These are phyloP conservation scores for Holcopasites calliopsidis DNA, from an alignment of 1,140 invertebrate species.

Conservation along the genomic window DNA sequence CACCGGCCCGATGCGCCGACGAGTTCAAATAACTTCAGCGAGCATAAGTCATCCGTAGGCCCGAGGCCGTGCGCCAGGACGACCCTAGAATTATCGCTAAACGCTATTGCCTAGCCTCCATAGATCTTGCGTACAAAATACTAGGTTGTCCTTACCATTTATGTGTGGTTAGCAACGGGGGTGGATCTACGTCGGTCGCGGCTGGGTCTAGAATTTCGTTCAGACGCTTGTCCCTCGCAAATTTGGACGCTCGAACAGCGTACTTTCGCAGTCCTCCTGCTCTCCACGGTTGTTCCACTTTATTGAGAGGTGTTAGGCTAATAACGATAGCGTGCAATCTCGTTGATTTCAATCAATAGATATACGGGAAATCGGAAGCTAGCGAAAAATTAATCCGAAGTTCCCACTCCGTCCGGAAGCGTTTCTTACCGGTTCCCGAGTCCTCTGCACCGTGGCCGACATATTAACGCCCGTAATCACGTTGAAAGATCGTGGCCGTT, in stretches of 20 bases:
- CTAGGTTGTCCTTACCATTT: constrained; percentile 74
- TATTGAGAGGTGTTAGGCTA: no score
- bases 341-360: neutral
- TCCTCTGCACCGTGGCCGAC: no score
- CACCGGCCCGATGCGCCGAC: constrained; percentile 34
- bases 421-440: no score
- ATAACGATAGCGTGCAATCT: neutral
- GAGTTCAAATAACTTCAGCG: constrained; percentile 59
- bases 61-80: constrained; percentile 64
- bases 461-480: no score
- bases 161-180: constrained; percentile 71
- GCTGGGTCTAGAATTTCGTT: constrained; percentile 56
- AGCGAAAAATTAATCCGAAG: no score
- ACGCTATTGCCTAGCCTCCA: constrained; percentile 79
- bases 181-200: constrained; percentile 60
- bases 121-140: constrained; percentile 80
- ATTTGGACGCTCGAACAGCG: neutral
- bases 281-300: neutral
- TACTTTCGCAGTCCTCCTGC: neutral
- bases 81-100: constrained; percentile 80
- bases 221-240: neutral
- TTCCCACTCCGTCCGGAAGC: neutral
- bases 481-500: constrained; percentile 22
- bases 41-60: constrained; percentile 73
- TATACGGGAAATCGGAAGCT: no score